Base-by-base conservation (phyloP, 2,888 invertebrate genomes). In the Lypha dubia region DNA sequence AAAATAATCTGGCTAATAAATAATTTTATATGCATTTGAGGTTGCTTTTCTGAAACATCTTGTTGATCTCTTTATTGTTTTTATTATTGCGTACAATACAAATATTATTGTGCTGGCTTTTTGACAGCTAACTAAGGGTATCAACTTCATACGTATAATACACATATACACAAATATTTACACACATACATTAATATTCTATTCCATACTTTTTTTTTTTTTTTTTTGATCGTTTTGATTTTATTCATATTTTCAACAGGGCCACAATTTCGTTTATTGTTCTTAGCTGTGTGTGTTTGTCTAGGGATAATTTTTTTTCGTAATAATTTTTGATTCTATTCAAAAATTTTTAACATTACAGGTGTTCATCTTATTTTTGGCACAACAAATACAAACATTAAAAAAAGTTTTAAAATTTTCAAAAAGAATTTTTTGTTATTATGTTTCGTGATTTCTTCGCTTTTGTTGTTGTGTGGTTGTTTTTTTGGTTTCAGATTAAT, bases 121-220 rank as follows among this genome's bases (percentile, higher is more conserved):
- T 80, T 81, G 80, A 80, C 80, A 84, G 77, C 74, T 77, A 81
- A 84, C 68, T 77, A 63, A 84, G 84, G 84, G 63, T 51, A 56
- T 17, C 17, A 24, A 7, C 6, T 28, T 56, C 11, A 5, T 22
- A 20, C 32, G 24, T 44, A 13, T 62, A 11, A 28, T 53, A 35
- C 22, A 24, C 32, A 13, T 28, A 32, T 28, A 32, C 68, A 56
- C 68, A 20, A 63, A 79, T 46, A 44, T 46, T 24, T 20, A 49
- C n/a, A n/a, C n/a, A n/a, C n/a, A n/a, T n/a, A n/a, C n/a, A n/a
- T n/a, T n/a, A n/a, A n/a, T n/a, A n/a, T n/a, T n/a, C n/a, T n/a
- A n/a, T n/a, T n/a, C n/a, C n/a, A n/a, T n/a, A n/a, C n/a, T n/a
- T n/a, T n/a, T n/a, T n/a, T n/a, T n/a, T n/a, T n/a, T n/a, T n/a